These are phyloP conservation scores for Cybosia mesomella DNA, from an alignment of 2,888 invertebrate genomes.

Conservation along the genomic window DNA sequence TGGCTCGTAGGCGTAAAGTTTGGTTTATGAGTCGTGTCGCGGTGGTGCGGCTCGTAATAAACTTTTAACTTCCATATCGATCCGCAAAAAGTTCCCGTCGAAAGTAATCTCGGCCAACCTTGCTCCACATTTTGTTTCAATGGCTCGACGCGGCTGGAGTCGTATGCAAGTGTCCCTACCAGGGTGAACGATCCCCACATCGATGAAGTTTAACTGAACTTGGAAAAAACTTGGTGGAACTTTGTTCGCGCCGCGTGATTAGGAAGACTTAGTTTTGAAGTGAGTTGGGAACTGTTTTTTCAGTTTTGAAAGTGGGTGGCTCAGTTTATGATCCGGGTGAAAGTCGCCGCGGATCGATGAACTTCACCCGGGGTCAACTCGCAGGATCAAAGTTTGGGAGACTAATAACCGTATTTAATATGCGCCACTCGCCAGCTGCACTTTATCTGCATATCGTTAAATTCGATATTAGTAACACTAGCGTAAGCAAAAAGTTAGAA, in stretches of 20 bases:
- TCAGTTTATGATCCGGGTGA: slow-evolving; percentile 87
- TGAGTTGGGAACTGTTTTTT: slow-evolving; percentile 84
- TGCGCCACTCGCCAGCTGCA: slow-evolving; percentile 73
- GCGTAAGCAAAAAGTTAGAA: not conserved
- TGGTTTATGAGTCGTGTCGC: slow-evolving; percentile 70
- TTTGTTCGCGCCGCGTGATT: slow-evolving; percentile 85
- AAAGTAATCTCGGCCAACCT: slow-evolving; percentile 85
- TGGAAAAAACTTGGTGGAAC: slow-evolving; percentile 83
- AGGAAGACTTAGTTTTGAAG: slow-evolving; percentile 87
- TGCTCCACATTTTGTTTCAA: slow-evolving; percentile 85
- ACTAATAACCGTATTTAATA: slow-evolving; percentile 85
- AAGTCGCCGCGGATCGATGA: slow-evolving; percentile 85
- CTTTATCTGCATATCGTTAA: slow-evolving; percentile 46
- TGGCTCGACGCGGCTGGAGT: slow-evolving; percentile 72
- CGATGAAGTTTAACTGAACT: slow-evolving; percentile 85
- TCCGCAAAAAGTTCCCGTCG: slow-evolving; percentile 81
- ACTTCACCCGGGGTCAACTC: slow-evolving; percentile 80
- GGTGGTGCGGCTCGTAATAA: slow-evolving; percentile 72
- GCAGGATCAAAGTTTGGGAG: slow-evolving; percentile 81
- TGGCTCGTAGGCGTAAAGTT: slow-evolving; percentile 53
- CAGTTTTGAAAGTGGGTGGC: slow-evolving; percentile 87
- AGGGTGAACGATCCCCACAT: slow-evolving; percentile 86
- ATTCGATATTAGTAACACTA: not conserved
- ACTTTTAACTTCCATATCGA: slow-evolving; percentile 84
- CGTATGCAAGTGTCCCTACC: slow-evolving; percentile 86